phyloP scores from a whole-genome alignment of 1,140 invertebrate genomes.

The Drosophila burlai region DNA sequence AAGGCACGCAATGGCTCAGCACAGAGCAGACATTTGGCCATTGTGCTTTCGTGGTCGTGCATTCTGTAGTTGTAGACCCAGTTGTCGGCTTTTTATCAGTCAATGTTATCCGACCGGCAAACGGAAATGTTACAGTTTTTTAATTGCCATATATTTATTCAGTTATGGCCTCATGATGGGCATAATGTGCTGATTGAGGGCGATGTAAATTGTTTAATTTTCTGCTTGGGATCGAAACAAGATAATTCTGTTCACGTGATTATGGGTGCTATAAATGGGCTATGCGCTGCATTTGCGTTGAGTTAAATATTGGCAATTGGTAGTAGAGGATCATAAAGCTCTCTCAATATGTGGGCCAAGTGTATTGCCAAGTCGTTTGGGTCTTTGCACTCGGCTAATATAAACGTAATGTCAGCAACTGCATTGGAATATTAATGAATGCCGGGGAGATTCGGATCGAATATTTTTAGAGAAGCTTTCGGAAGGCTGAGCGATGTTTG shows the following conservation, averaged over 20 bases:
- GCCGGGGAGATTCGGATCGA: slow-evolving; percentile 3
- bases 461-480: slow-evolving; percentile 1
- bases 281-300: not conserved
- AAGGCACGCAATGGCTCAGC: slow-evolving; percentile 55
- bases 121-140: slow-evolving; percentile 64
- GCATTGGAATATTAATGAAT: slow-evolving; percentile 11
- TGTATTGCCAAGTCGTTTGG: slow-evolving; percentile 20
- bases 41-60: slow-evolving; percentile 30
- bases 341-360: slow-evolving; percentile 2
- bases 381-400: slow-evolving; percentile 16
- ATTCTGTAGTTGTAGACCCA: slow-evolving; percentile 29
- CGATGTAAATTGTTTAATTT: slow-evolving; percentile 7
- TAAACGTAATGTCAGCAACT: slow-evolving; percentile 27
- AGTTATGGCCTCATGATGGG: slow-evolving; percentile 13
- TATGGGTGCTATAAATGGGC: slow-evolving; percentile 11
- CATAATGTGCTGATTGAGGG: slow-evolving; percentile 30
- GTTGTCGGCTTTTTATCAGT: slow-evolving; percentile 53
- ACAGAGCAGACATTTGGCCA: slow-evolving; percentile 43
- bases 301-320: not conserved
- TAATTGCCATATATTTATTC: slow-evolving; percentile 45
- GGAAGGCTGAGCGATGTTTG: slow-evolving; percentile 11
- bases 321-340: not conserved
- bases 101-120: slow-evolving; percentile 68
- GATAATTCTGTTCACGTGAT: slow-evolving; percentile 13
- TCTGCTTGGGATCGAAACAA: slow-evolving; percentile 1